Conservation (phyloP, 2,113 vertebrate species). For the Microcebus lehilahytsara region DNA sequence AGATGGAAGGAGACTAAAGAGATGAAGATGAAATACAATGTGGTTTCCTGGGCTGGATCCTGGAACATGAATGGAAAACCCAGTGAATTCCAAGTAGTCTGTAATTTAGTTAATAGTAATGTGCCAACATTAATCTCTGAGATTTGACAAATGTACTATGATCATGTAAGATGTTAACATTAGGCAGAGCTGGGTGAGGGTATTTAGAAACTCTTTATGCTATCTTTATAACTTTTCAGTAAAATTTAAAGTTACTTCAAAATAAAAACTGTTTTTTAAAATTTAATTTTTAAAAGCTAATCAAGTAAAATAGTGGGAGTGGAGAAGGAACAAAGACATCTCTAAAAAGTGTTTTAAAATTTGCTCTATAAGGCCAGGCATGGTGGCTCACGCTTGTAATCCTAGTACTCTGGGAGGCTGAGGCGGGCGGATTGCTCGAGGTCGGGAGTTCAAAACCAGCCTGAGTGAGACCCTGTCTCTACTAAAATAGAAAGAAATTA, state of each 20-base stretch:
- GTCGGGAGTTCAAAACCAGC: not conserved
- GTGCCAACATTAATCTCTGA: not conserved
- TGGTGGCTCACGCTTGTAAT: not conserved
- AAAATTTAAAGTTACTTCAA: not conserved
- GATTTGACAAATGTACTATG: not conserved
- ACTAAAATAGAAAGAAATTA: no score
- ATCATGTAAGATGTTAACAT: not conserved
- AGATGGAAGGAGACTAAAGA: not conserved
- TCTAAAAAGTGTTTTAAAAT: not conserved
- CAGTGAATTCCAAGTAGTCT: not conserved
- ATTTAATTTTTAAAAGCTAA: no score
- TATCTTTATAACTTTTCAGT: not conserved
- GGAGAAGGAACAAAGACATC: no score
- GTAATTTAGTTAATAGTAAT: not conserved
- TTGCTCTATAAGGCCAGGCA: not conserved
- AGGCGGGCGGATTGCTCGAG: not conserved
- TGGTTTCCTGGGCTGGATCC: no score
- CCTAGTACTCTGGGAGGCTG: not conserved
- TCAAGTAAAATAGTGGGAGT: no score
- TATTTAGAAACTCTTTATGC: not conserved
- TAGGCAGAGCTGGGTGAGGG: not conserved
- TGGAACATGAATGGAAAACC: not conserved
- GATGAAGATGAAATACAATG: not conserved
- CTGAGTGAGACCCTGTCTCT: no score
- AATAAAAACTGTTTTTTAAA: not conserved